Conservation (phyloP, 2,113 vertebrate genomes). For the Amphiprion ocellaris region DNA sequence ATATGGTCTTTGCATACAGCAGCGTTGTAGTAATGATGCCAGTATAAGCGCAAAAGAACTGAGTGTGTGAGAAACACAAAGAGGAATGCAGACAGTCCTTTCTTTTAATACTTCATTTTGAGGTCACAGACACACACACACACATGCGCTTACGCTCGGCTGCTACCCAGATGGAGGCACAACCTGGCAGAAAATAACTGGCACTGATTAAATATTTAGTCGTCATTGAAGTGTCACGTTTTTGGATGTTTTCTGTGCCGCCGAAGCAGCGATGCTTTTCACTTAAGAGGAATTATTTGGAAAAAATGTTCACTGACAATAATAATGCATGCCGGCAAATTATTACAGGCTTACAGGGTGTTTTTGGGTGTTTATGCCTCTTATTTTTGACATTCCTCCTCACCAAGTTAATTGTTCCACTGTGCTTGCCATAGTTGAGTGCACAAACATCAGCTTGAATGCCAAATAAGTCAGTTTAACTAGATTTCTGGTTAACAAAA, state of each 20-base stretch:
- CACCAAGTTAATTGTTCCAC: not conserved
- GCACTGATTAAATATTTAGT: constrained; percentile 75
- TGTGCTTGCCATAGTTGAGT: not conserved
- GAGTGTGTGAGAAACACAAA: constrained; percentile 42
- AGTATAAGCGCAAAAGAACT: constrained; percentile 17
- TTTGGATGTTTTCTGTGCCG: constrained; percentile 46
- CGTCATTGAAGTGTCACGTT: constrained; percentile 62
- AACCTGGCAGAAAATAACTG: constrained; percentile 71
- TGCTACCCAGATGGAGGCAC: constrained; percentile 75
- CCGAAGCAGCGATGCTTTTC: constrained; percentile 37
- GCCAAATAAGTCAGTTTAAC: not conserved
- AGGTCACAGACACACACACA: constrained; percentile 50
- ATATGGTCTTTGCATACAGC: constrained; percentile 66
- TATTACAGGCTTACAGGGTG: not conserved
- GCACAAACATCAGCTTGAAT: not conserved
- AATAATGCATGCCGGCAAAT: constrained; percentile 20
- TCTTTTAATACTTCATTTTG: constrained; percentile 58
- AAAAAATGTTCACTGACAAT: constrained; percentile 22
- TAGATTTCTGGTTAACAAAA: too few species aligned
- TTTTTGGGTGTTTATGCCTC: not conserved
- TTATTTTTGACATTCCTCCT: not conserved
- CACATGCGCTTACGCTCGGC: constrained; percentile 36
- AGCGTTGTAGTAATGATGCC: constrained; percentile 37
- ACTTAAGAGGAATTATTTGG: constrained; percentile 37
- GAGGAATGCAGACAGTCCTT: constrained; percentile 61